Conservation (phyloP, 2,797 vertebrate species). For the Rhynchotus rufescens region DNA sequence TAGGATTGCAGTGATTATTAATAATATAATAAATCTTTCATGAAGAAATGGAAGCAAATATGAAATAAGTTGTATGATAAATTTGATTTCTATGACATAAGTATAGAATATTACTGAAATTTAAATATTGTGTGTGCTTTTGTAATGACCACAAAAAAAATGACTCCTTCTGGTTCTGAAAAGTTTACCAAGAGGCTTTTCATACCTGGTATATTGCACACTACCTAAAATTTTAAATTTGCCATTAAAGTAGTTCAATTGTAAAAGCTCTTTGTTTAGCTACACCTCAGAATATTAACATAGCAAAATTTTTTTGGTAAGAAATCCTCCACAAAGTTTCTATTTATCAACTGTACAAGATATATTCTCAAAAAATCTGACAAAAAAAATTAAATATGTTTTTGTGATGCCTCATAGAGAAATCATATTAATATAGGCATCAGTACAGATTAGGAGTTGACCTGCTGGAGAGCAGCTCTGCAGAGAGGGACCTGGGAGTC, state of each 20-base stretch:
- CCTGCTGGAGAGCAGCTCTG: no score
- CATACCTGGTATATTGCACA: rapidly evolving
- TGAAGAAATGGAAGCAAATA: not conserved
- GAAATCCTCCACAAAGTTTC: not conserved
- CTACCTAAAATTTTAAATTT: not conserved
- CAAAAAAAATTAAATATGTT: rapidly evolving
- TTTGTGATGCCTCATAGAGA: not conserved
- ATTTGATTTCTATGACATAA: rapidly evolving
- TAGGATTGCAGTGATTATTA: not conserved
- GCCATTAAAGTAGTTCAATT: not conserved
- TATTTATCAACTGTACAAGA: not conserved
- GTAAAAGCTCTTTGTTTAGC: not conserved
- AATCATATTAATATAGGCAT: not conserved
- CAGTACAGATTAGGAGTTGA: no score
- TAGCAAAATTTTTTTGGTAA: not conserved
- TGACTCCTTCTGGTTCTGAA: not conserved
- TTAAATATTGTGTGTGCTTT: not conserved
- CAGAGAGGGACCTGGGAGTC: no score
- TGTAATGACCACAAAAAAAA: not conserved
- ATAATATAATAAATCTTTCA: not conserved
- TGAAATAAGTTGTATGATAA: not conserved
- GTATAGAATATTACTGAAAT: not conserved
- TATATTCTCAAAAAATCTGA: not conserved
- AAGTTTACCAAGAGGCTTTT: not conserved
- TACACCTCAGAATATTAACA: not conserved